Evolutionary conservation across 2,888 invertebrate genomes (phyloP), one percentile per base, ranked within the genome.

Genomic region (Morpho achilles): DNA sequence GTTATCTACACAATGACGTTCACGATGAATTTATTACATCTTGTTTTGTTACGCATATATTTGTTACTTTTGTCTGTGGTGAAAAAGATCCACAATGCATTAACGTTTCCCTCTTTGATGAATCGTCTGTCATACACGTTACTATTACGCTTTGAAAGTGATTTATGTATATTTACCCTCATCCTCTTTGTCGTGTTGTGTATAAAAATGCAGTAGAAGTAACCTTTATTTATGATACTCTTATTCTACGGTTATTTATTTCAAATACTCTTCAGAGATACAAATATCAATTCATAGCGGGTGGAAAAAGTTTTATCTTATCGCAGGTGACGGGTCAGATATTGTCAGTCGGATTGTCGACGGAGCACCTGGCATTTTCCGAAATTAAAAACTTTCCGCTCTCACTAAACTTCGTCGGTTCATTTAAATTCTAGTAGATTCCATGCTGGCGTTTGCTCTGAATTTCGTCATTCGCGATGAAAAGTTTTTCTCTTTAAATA

Each of bases 331-430:
- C 58, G 55, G 58, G 49, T 58, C 54, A 71, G 78, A 73, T 73
- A 80, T 81, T 79, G 82, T 82, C 82, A 77, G 79, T 81, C 79
- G 81, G 82, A 84, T 80, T 80, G 86, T 85, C 83, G 81, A 79
- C 54, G 76, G 75, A 77, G 78, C 88, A 88, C 87, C 88, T 88
- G 87, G 80, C 74, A 77, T 82, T 82, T 82, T 79, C 72, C 80
- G 79, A 88, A 88, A 89, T 89, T 89, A 89, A 88, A 88, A 89
- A 89, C 85, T 71, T 89, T 87, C 80, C 74, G 74, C 76, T 75
- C 76, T 83, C 80, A 80, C 76, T 55, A 50, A 61, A 59, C 53
- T 59, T 62, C 44, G 44, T 78, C 75, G 82, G 77, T 84, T 84
- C 84, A 84, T 87, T 87, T 85, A 85, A 86, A 87, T 86, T 84